These are phyloP conservation scores for Notarius lentiginosus DNA, from an alignment of 2,113 vertebrate genomes.

Conservation along the genomic window DNA sequence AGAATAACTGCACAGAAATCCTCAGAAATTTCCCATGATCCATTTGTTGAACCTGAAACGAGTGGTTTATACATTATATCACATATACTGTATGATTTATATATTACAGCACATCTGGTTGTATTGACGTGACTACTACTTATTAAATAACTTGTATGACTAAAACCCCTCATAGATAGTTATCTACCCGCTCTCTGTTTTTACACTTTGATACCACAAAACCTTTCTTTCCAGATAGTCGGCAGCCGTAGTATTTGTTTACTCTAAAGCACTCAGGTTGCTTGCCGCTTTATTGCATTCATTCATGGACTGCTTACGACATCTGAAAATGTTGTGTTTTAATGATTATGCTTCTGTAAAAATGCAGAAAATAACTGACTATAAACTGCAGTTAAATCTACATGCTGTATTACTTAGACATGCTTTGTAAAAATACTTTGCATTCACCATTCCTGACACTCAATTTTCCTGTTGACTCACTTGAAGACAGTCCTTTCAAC, in stretches of 20 bases:
- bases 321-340: not conserved
- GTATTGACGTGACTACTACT: not conserved
- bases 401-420: not conserved
- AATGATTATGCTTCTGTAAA: not conserved
- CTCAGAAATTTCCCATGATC: not conserved
- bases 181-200: not conserved
- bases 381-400: not conserved
- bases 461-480: conserved; percentile 28
- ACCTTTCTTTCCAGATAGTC: not conserved
- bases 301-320: not conserved
- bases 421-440: conserved; percentile 10
- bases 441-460: conserved; percentile 15
- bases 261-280: not conserved
- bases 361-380: not conserved
- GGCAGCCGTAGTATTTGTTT: not conserved
- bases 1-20: not conserved
- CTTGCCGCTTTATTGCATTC: not conserved
- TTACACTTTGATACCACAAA: not conserved
- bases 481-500: conserved; percentile 3
- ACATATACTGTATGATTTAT: not conserved
- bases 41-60: not conserved
- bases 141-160: not conserved
- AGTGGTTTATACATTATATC: not conserved
- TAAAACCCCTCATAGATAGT: not conserved
- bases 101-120: not conserved